These are phyloP conservation scores for Zosterops lateralis DNA, from an alignment of 2,113 vertebrate species.

Conservation along the genomic window DNA sequence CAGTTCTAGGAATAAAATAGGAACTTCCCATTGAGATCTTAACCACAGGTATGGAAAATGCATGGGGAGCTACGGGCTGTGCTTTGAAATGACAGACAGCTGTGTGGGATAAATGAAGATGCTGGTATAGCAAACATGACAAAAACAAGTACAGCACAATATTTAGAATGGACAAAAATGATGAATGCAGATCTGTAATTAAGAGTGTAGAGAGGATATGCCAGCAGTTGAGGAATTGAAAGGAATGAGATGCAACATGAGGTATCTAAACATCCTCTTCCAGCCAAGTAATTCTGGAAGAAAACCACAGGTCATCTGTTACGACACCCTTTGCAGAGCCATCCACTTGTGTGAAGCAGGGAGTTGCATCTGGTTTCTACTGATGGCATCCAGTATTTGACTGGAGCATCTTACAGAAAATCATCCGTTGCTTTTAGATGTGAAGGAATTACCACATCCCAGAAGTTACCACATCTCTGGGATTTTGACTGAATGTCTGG, in stretches of 20 bases:
- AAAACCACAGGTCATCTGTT: slow-evolving; percentile 16
- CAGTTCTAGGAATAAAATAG: slow-evolving; percentile 2
- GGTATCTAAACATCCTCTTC: slow-evolving; percentile 1
- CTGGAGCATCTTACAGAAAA: slow-evolving; percentile 42
- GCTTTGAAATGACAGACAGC: not conserved
- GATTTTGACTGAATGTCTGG: slow-evolving; percentile 31
- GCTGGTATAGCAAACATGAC: not conserved
- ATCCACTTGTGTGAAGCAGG: not conserved
- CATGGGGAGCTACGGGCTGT: not conserved
- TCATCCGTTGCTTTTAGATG: not conserved
- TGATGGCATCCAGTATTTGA: not conserved
- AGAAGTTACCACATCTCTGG: slow-evolving; percentile 42
- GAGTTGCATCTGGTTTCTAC: slow-evolving; percentile 24
- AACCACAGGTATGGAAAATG: not conserved
- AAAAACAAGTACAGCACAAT: not conserved
- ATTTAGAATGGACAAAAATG: not conserved
- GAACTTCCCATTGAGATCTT: not conserved
- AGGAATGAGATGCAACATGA: slow-evolving; percentile 12
- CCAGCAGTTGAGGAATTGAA: slow-evolving; percentile 5
- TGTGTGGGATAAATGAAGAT: not conserved
- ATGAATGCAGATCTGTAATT: not conserved
- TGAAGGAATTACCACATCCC: not conserved
- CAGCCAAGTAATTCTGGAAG: slow-evolving; percentile 40
- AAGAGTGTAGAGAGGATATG: not conserved
- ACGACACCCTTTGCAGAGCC: not conserved